Base-by-base conservation (phyloP, 2,113 vertebrate genomes). In the Semicossyphus pulcher region DNA sequence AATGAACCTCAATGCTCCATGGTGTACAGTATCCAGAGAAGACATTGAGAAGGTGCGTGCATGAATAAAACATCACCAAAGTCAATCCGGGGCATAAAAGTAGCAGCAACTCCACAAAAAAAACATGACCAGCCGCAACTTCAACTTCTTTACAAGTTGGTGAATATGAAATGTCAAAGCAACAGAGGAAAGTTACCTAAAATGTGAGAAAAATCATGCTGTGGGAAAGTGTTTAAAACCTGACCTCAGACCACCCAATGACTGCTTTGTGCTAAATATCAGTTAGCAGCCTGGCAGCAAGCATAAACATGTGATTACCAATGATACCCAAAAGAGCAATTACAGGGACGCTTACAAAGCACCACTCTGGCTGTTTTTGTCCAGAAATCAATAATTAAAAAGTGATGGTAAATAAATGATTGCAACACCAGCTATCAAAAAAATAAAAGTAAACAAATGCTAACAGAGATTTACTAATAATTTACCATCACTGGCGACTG, bases 391-490 rank as follows among this genome's bases (percentile, higher is more conserved):
- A 76, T 84, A 51, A 78, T 86, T 83, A 83, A 67, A n/a, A 25
- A 45, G 42, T 67, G 16, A 48, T 21, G 20, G 51, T 60, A 72
- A 87, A 81, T 39, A 88, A 72, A 81, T 9, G 21, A 53, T 52
- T 73, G 71, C 62, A 67, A 79, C 80, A 81, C 21, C 32, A 66
- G 12, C 5, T 29, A 60, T 66, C 0, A 59, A 47, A 59, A 72
- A 57, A 56, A 48, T 4, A 58, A 48, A 61, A 71, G 41, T 5
- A 49, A 58, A 9, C 4, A 14, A 18, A 7, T 78, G 83, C 86
- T 83, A 60, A 66, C 78, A 45, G 68, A 73, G 74, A 83, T 72
- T 83, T 75, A 84, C 45, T 79, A 91, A 91, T 91, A 84, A 91
- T 90, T 89, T 62, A 90, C 88, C 71, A 61, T 49, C 57, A 56